A percentile compares a stretch with the other conserved stretches of the same genome.
These are phyloP conservation scores for Sebastes cheni DNA, from an alignment of 2,797 vertebrate genomes.

Conservation along the genomic window DNA sequence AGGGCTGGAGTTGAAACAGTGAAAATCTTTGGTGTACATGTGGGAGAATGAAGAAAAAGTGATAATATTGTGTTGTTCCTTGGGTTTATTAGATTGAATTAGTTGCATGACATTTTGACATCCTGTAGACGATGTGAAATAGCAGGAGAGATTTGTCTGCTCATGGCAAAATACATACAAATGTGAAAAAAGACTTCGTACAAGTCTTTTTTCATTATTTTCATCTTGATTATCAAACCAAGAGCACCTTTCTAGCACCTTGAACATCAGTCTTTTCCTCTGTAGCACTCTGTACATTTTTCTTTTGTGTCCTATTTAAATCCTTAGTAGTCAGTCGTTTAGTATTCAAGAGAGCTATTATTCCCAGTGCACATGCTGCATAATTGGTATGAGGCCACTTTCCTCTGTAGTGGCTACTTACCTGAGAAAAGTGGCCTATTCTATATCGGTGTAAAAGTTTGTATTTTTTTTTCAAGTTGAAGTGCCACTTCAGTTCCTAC, in stretches of 20 bases:
- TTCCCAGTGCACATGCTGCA: background rate
- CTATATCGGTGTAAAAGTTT: background rate
- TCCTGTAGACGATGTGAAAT: background rate
- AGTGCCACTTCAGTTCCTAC: background rate
- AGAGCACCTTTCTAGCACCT: background rate
- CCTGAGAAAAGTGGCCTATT: constrained; percentile 6
- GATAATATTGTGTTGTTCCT: background rate
- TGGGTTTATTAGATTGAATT: background rate
- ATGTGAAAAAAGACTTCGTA: background rate
- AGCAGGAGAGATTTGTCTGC: background rate
- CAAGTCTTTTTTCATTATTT: background rate
- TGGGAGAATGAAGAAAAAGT: background rate
- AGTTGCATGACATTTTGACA: background rate
- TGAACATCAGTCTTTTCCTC: background rate
- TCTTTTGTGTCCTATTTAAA: background rate
- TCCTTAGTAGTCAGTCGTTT: background rate
- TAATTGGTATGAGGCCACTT: constrained; percentile 7
- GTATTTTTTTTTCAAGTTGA: background rate
- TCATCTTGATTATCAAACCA: background rate
- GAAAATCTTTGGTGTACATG: background rate
- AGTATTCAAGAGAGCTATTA: background rate
- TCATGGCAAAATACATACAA: background rate
- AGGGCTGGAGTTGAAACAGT: background rate
- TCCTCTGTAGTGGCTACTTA: constrained; percentile 21
- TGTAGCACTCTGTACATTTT: background rate